Evolutionary conservation across 53 echinoderm and acorn worm species (phyloP), one percentile per base, ranked within the genome.

Genomic region (Hippasteria phrygiana): DNA sequence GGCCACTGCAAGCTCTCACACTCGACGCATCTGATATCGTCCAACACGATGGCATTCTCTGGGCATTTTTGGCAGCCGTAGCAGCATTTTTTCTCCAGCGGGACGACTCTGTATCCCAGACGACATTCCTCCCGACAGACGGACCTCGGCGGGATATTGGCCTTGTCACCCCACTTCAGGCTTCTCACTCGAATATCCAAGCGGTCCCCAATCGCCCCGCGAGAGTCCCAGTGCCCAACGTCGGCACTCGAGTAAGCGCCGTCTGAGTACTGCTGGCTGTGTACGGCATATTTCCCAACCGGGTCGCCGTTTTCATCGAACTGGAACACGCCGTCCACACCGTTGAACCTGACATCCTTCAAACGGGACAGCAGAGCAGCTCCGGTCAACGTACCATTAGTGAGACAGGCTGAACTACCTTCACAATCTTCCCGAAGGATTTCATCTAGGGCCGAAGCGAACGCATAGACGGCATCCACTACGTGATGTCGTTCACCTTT

Each of bases 1-100:
- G 96, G 96, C 78, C 93, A 92, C 54, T 91, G 82, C 41, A 88
- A 88, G 28, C 27, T 22, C 0, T 59, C 78, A 73, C 96, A 96
- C 31, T 89, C 62, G 12, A 40, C 37, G 64, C 96, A 96, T 14
- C 42, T 40, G 0, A 88, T 90, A 13, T 59, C 78, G 33, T 89
- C 93, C 14, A 37, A 17, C 11, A 89, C 79, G 14, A 89, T 28
- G 35, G 89, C 89, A 51, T 89, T 67, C 38, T 67, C 50, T 1
- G 51, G 79, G 22, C 89, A 89, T 40, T 80, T 67, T 37, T 89
- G 79, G 36, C 89, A 89, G 6, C 89, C 89, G 69, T 48, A 78
- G 71, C 89, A 79, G 47, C 89, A 89, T 42, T 79, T 89, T 3
- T 89, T 40, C 71, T 89, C 64, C 40, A 89, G 71, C 2, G 89